A percentile compares a stretch with the other conserved stretches of the same genome.
These are phyloP conservation scores for Gila robusta DNA, from an alignment of 2,797 vertebrate genomes.

Conservation along the genomic window DNA sequence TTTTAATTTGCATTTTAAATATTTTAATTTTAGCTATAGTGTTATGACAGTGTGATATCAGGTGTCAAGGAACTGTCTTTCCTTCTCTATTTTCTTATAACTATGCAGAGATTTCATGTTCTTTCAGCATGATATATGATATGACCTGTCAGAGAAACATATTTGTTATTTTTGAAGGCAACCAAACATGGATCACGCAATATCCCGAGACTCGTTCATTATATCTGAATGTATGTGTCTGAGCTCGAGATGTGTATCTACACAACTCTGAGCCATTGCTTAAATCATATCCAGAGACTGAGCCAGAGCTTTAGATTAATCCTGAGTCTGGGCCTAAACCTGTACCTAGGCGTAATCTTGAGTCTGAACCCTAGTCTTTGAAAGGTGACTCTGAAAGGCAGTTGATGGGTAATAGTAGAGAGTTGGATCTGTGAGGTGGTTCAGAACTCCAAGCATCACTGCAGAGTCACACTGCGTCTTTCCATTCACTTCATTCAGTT, in stretches of 20 bases:
- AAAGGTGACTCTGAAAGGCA: not conserved
- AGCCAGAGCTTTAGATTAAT: slow-evolving; percentile 29
- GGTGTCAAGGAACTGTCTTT: not conserved
- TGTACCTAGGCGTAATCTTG: slow-evolving; percentile 9
- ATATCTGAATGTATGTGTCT: slow-evolving; percentile 8
- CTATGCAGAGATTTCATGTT: not conserved
- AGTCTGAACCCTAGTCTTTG: slow-evolving; percentile 7
- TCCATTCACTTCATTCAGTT: slow-evolving; percentile 64
- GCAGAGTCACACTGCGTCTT: slow-evolving; percentile 40
- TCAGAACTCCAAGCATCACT: slow-evolving; percentile 50
- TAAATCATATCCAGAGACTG: slow-evolving; percentile 32
- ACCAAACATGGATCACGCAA: not conserved
- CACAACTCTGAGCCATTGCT: not conserved
- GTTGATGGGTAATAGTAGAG: slow-evolving; percentile 38
- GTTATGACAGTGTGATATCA: slow-evolving; percentile 7
- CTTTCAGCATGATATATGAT: not conserved
- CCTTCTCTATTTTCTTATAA: not conserved
- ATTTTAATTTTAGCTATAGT: not conserved
- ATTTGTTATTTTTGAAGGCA: not conserved
- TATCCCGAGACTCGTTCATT: not conserved
- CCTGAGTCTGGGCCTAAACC: slow-evolving; percentile 30
- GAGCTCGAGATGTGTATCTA: not conserved
- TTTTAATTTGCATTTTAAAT: slow-evolving; percentile 10
- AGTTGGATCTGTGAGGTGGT: slow-evolving; percentile 46
- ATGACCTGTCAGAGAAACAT: not conserved